phyloP scores from a whole-genome alignment of 2,113 vertebrate genomes.

The Sitta europaea region DNA sequence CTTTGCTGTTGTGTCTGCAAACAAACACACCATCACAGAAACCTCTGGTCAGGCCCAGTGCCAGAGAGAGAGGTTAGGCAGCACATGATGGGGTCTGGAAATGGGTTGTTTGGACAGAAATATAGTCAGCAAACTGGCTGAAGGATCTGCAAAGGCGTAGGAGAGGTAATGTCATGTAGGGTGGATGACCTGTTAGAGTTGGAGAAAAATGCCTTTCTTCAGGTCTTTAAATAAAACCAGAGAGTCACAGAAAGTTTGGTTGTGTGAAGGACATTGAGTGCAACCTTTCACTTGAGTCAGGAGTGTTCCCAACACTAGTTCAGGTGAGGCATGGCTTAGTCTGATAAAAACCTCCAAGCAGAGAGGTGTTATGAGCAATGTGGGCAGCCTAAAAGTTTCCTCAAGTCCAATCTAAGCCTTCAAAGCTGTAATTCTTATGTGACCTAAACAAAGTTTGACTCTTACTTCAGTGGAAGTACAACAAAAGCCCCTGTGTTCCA shows the following conservation, averaged over 20 bases:
- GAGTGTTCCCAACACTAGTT: not conserved
- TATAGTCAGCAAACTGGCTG: not conserved
- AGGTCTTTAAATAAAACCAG: not conserved
- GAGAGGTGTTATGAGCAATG: not conserved
- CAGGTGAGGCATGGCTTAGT: not conserved
- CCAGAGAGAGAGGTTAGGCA: not conserved
- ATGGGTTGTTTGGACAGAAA: not conserved
- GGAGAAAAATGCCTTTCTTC: not conserved
- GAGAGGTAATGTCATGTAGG: not conserved
- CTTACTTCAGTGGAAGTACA: not conserved
- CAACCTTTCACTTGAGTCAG: not conserved
- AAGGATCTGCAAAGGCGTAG: not conserved
- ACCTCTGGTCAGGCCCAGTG: not conserved
- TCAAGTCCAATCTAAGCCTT: not conserved
- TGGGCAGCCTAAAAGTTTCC: not conserved
- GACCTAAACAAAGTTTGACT: not conserved
- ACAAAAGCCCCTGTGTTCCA: rapidly evolving
- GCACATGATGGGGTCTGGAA: rapidly evolving
- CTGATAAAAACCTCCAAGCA: not conserved
- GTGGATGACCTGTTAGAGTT: not conserved
- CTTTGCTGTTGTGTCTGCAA: not conserved
- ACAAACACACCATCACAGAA: rapidly evolving
- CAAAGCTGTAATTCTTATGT: not conserved
- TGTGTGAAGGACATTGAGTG: not conserved
- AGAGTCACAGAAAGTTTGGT: not conserved